These are phyloP conservation scores for Galeopsomyia nigrocyanea DNA, from an alignment of 2,888 invertebrate genomes.

Conservation along the genomic window DNA sequence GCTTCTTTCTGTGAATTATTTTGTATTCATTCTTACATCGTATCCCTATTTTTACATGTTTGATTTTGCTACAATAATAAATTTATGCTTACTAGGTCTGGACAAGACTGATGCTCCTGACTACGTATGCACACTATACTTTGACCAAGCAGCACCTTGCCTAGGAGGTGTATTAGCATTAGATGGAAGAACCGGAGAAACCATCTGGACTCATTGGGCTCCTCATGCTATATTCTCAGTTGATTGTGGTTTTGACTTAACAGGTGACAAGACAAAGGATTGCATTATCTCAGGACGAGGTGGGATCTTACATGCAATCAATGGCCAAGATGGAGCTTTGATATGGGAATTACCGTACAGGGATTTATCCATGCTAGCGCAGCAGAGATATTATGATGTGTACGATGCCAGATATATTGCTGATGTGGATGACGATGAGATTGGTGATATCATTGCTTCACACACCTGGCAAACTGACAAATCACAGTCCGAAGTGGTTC, in stretches of 20 bases:
- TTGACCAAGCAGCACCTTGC: slow-evolving; percentile 77
- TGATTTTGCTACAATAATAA: neutral
- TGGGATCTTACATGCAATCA: slow-evolving; percentile 78
- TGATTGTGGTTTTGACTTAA: slow-evolving; percentile 80
- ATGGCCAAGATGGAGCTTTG: slow-evolving; percentile 76
- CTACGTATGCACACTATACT: slow-evolving; percentile 76
- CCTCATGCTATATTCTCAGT: slow-evolving; percentile 81
- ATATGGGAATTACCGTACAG: slow-evolving; percentile 75
- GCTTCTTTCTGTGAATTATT: neutral
- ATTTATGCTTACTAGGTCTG: slow-evolving; percentile 53
- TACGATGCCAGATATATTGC: slow-evolving; percentile 80
- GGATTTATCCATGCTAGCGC: slow-evolving; percentile 55
- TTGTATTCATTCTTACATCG: neutral
- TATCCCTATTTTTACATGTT: neutral
- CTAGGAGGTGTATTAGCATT: slow-evolving; percentile 82
- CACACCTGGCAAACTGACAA: slow-evolving; percentile 74
- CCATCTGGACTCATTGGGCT: slow-evolving; percentile 83
- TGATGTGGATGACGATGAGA: slow-evolving; percentile 79
- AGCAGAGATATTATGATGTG: slow-evolving; percentile 67
- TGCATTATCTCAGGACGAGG: slow-evolving; percentile 81
- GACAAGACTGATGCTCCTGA: slow-evolving; percentile 68
- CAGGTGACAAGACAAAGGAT: slow-evolving; percentile 78
- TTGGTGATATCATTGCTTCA: slow-evolving; percentile 79
- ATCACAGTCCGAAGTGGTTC: slow-evolving; percentile 75
- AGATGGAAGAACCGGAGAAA: slow-evolving; percentile 79